These are phyloP conservation scores for Hofmannophila pseudospretella DNA, from an alignment of 2,888 invertebrate genomes.

Conservation along the genomic window DNA sequence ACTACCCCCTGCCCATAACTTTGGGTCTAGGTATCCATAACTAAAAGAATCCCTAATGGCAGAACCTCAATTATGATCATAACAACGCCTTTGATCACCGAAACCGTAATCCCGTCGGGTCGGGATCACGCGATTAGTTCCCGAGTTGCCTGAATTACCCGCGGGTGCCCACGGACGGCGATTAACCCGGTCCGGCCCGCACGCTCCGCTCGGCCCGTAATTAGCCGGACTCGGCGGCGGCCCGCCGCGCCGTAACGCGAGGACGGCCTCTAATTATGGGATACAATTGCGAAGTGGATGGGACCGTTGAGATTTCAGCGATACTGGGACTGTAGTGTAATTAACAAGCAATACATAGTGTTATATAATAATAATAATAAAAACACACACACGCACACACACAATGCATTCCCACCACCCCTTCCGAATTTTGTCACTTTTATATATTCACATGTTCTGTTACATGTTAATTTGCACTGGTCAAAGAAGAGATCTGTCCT, in stretches of 20 bases:
- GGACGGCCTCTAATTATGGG: neutral
- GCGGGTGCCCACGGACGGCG: conserved; percentile 30
- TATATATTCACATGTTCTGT: too few relatives aligned
- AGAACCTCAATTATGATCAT: too few relatives aligned
- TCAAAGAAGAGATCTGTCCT: too few relatives aligned
- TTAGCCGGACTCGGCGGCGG: conserved; percentile 21
- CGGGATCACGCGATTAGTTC: conserved; percentile 15
- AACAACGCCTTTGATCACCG: neutral
- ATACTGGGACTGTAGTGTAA: conserved; percentile 2
- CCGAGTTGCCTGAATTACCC: conserved; percentile 26
- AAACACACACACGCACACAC: too few relatives aligned
- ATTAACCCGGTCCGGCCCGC: conserved; percentile 23
- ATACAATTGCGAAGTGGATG: neutral
- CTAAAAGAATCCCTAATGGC: too few relatives aligned
- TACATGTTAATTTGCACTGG: too few relatives aligned
- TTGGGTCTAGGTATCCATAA: too few relatives aligned
- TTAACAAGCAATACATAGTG: too few relatives aligned
- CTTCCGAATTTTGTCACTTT: too few relatives aligned
- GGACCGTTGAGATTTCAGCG: neutral
- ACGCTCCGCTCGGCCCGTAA: conserved; percentile 29
- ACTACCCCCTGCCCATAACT: too few relatives aligned
- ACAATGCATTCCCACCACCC: too few relatives aligned
- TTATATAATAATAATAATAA: too few relatives aligned
- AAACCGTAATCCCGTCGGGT: neutral
- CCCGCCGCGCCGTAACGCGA: neutral